Percentiles rank a stretch among this genome's conserved stretches.
phyloP scores from a whole-genome alignment of 2,113 vertebrate species.

The Vimba vimba region DNA sequence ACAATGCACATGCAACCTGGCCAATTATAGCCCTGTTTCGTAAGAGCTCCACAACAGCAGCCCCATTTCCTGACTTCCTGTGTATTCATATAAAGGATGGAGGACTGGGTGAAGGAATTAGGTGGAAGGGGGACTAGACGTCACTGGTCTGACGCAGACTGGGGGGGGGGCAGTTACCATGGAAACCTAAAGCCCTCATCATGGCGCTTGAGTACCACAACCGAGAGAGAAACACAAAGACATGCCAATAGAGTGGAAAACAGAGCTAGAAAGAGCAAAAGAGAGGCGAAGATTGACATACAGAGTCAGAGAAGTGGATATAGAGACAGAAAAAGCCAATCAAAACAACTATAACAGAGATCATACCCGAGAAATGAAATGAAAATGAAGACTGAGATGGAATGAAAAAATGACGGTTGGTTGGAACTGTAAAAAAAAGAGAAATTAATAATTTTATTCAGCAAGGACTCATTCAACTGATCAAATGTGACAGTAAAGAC shows the following conservation, averaged over 20 bases:
- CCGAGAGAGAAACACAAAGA: constrained; percentile 29
- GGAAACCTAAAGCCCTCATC: constrained; percentile 69
- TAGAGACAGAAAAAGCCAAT: not conserved
- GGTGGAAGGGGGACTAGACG: not conserved
- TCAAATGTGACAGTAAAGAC: not conserved
- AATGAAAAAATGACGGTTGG: not conserved
- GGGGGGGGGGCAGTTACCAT: constrained; percentile 71
- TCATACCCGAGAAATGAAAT: not conserved
- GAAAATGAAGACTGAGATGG: not conserved
- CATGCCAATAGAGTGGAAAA: constrained; percentile 1
- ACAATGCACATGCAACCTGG: not conserved
- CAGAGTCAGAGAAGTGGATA: not conserved
- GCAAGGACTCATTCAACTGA: not conserved
- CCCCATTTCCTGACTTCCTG: constrained; percentile 32
- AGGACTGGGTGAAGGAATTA: constrained; percentile 7
- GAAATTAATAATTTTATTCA: not conserved
- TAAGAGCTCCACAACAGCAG: constrained; percentile 14
- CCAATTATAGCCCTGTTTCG: constrained; percentile 29
- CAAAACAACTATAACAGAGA: not conserved
- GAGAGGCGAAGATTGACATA: not conserved
- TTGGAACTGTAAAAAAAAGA: not conserved
- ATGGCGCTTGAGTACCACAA: constrained; percentile 26
- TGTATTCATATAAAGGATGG: constrained; percentile 11
- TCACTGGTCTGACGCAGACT: constrained; percentile 23
- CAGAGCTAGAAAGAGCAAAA: not conserved